Evolutionary conservation across 2,888 invertebrate genomes (phyloP), one percentile per base, ranked within the genome.

Genomic region (Leptinotarsa rubiginosa): DNA sequence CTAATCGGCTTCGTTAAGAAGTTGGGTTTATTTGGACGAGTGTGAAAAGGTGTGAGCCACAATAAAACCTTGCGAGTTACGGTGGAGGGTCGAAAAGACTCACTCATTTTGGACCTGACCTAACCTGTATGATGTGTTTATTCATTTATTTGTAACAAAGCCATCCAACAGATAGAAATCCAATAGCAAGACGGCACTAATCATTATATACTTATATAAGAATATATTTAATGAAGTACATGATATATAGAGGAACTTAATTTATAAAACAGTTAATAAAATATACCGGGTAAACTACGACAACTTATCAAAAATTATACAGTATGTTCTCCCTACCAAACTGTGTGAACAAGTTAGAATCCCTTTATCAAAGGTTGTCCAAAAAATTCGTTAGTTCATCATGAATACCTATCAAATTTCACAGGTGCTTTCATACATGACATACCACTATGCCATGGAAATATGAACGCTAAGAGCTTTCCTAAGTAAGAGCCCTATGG

Each of bases 401-500:
- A 49, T 49, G 12, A 49, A 49, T 49, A 49, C 15, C 49, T 49
- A 49, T 49, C 16, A 16, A 49, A 49, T 49, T 49, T 16, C 16
- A 49, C 49, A 49, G 49, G 49, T 49, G 49, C 49, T 49, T 49
- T 49, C 16, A 16, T 49, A 49, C 16, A 49, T 49, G 49, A 25
- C 25, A 49, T 49, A 49, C 16, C 49, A 16, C 10, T 1, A 49
- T 4, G 13, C 16, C n/a, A 10, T 54, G 25, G 4, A 4, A 54
- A 54, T 54, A n/a, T 18, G 18, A 13, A 69, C 18, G 62, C 20
- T 41, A 4, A 69, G 50, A 47, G 62, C 62, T 69, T 69, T 69
- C 62, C 62, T 69, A 47, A 69, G 49, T 47, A 41, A 59, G n/a
- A n/a, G n/a, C n/a, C n/a, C n/a, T n/a, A n/a, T n/a, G n/a, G n/a